Evolutionary conservation across 30 jellyfish, hydroid and myxozoan species (phyloP), one percentile per base, ranked within the genome.

Genomic region (Mastigias papua): DNA sequence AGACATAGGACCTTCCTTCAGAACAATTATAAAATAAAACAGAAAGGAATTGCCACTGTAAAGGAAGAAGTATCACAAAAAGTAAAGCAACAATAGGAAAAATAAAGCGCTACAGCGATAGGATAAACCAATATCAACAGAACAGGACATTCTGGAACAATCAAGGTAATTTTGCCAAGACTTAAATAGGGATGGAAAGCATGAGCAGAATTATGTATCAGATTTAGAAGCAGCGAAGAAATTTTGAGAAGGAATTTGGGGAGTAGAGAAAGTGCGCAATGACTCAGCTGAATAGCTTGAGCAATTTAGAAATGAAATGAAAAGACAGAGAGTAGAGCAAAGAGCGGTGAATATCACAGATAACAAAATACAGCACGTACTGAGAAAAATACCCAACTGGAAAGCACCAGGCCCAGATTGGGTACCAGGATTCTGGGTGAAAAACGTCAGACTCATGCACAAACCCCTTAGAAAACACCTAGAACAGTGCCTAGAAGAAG

Each of bases 371-470:
- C 31, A 58, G 88, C 58, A 48, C 30, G 46, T 30, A 54, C 77
- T 51, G 16, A 77, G 50, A 23, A 77, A 54, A 27, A 57, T 77
- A 32, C 77, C 88, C 37, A 77, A 49, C 58, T 51, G 88, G 88
- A 77, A 77, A 48, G 17, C 77, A 54, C 88, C 35, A 77, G n/a
- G 88, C 50, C 58, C 77, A 17, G 77, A 50, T 34, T 19, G 73
- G 48, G 73, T 75, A 75, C 86, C 33, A 20, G 50, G 48, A 29
- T 75, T 9, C 42, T 75, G 86, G 86, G 28, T 48, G 34, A 75
- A 75, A n/a, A 42, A 34, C 7, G 21, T 42, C 33, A 26, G 35
- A 26, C 7, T 15, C 54, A 42, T 42, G 54, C 80, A 73, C 35
- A 42, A 13, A 48, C 37, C 66, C n/a, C 48, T 73, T n/a, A 32